Conservation (phyloP, 1,140 invertebrate genomes). For the Hypothenemus hampei region DNA sequence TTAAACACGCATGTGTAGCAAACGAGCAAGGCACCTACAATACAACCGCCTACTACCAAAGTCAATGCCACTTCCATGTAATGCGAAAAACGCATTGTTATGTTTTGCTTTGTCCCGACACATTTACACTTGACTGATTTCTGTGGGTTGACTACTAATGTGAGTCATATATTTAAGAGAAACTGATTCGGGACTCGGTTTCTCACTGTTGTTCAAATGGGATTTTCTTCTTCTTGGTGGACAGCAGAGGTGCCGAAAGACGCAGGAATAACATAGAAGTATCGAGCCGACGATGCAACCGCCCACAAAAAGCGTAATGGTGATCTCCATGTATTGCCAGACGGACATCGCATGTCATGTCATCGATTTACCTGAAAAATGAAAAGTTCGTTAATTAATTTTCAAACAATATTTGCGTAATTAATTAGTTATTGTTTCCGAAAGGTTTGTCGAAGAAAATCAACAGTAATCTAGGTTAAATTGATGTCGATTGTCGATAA, state of each 20-base stretch:
- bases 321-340: conserved; percentile 24
- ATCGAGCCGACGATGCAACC: conserved; percentile 22
- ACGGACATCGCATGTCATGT: conserved; percentile 16
- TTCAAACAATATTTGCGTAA: background rate
- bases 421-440: background rate
- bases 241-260: conserved; percentile 26
- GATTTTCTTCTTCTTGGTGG: conserved; percentile 16
- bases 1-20: conserved; percentile 20
- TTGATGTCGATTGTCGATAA: too few relatives aligned
- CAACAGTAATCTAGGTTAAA: too few relatives aligned
- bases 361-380: conserved; percentile 4
- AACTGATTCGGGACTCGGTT: conserved; percentile 24
- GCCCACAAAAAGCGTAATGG: conserved; percentile 25
- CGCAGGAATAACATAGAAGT: conserved; percentile 24
- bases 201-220: conserved; percentile 1
- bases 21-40: conserved; percentile 5
- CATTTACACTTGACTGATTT: conserved; percentile 27
- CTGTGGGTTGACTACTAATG: conserved; percentile 28
- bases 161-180: conserved; percentile 28
- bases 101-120: too few relatives aligned
- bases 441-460: too few relatives aligned
- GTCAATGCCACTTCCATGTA: conserved; percentile 6
- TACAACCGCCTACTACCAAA: conserved; percentile 2
- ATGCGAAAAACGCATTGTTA: conserved; percentile 4
- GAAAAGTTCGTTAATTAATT: background rate